Base-by-base conservation (phyloP, 2,888 invertebrate species). In the Spialia ferax region DNA sequence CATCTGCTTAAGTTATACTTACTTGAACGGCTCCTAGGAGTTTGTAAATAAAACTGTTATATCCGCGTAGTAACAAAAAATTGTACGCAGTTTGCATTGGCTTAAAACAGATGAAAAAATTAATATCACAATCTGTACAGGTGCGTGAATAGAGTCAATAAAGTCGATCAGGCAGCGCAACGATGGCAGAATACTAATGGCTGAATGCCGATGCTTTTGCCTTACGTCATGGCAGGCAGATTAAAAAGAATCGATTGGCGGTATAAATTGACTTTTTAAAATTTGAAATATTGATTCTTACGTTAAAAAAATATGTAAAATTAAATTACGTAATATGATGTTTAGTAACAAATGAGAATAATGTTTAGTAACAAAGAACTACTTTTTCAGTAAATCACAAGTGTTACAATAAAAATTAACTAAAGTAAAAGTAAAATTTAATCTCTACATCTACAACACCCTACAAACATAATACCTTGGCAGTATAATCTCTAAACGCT, bases 81-180 rank as follows among this genome's bases (percentile, higher is more conserved):
- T 10, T 35, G 23, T 23, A 20, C 45, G 15, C 20, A 29, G 18
- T 42, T 10, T 45, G 11, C 5, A 52, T 35, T 32, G 15, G 15
- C 26, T 59, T 59, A 18, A 42, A 38, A 50, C 13, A 8, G n/a
- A 56, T 32, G 20, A 65, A 65, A 57, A 65, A 65, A 65, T 57
- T 65, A 65, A 57, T 65, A 65, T 26, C 64, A 57, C 45, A 65
- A 65, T 57, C 64, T 13, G 56, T 57, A 23, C 64, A 65, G 57
- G 64, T 65, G 50, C 64, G 56, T 42, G 22, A 32, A 38, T 42
- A 55, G 55, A 64, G 64, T 64, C 64, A 64, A 64, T 64, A 63
- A 64, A 64, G 64, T 64, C 64, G 64, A 57, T 64, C 64, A 29
- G 57, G 35, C 48, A 15, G 26, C 15, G 10, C 32, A 5, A 57